These are phyloP conservation scores for Macrobrachium nipponense DNA, from an alignment of 1,140 invertebrate genomes.

Conservation along the genomic window DNA sequence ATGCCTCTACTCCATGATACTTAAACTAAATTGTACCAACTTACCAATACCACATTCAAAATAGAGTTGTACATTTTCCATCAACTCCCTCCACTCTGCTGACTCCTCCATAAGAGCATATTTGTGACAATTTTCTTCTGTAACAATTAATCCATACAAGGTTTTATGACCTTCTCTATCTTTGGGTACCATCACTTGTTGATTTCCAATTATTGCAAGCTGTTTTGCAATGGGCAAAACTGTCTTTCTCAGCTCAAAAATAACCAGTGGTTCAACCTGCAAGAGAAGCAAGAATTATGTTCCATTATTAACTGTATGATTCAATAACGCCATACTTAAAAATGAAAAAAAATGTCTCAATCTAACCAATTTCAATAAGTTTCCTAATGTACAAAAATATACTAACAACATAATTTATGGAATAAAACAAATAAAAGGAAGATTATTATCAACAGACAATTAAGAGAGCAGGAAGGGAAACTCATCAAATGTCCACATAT, in stretches of 20 bases:
- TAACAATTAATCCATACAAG: not conserved
- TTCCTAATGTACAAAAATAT: too few species aligned
- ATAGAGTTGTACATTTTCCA: not conserved
- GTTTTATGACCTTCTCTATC: not conserved
- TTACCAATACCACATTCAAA: slow-evolving; percentile 22
- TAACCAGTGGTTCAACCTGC: not conserved
- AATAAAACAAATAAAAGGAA: too few species aligned
- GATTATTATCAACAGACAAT: too few species aligned
- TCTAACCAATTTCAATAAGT: too few species aligned
- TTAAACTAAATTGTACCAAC: not conserved
- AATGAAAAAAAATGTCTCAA: too few species aligned
- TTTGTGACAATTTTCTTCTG: not conserved
- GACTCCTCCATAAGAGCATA: not conserved
- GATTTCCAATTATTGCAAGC: not conserved
- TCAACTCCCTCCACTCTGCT: not conserved
- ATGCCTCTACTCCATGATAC: not conserved
- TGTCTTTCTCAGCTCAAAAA: slow-evolving; percentile 2
- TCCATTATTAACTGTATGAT: too few species aligned
- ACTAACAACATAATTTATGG: too few species aligned
- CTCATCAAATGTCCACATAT: too few species aligned
- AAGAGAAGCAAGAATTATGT: not conserved
- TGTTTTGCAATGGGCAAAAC: not conserved
- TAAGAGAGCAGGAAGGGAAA: too few species aligned
- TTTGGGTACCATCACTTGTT: not conserved
- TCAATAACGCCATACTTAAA: too few species aligned